Conservation (phyloP, 2,797 vertebrate genomes). For the Helarctos malayanus region DNA sequence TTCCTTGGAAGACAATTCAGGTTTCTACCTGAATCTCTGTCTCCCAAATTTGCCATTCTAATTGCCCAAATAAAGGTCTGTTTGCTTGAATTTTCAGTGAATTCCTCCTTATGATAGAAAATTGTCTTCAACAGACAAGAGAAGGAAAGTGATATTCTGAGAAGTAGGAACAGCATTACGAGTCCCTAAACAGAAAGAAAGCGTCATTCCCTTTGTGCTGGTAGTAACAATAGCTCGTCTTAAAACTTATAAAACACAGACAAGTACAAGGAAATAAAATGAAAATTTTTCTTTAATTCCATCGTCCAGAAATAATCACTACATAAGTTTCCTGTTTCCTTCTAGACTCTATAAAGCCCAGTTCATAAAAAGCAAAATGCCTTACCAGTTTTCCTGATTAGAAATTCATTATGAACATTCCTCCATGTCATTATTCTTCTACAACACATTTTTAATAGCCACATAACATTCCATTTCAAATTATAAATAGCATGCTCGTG, state of each 20-base stretch:
- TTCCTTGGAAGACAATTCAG: not conserved
- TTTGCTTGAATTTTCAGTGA: not conserved
- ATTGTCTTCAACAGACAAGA: not conserved
- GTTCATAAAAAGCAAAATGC: not conserved
- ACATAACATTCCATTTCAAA: not conserved
- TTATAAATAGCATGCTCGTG: not conserved
- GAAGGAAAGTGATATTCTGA: not conserved
- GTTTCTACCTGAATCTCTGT: not conserved
- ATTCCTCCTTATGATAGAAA: not conserved
- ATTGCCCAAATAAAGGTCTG: not conserved
- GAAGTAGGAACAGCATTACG: not conserved
- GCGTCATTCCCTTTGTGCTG: too few species aligned
- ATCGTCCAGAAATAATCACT: not conserved
- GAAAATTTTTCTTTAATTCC: not conserved
- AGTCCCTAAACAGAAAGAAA: not conserved
- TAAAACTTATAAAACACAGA: not conserved
- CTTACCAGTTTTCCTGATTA: not conserved
- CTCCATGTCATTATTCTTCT: constrained; percentile 18
- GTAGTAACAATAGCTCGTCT: not conserved
- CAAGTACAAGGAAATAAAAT: not conserved
- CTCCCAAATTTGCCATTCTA: not conserved
- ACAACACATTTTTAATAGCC: constrained; percentile 23
- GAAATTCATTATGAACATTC: not conserved
- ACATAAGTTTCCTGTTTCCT: not conserved
- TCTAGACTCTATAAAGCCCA: not conserved